Evolutionary conservation across 2,797 vertebrate species (phyloP), one percentile per base, ranked within the genome.

Genomic region (Prionace glauca): DNA sequence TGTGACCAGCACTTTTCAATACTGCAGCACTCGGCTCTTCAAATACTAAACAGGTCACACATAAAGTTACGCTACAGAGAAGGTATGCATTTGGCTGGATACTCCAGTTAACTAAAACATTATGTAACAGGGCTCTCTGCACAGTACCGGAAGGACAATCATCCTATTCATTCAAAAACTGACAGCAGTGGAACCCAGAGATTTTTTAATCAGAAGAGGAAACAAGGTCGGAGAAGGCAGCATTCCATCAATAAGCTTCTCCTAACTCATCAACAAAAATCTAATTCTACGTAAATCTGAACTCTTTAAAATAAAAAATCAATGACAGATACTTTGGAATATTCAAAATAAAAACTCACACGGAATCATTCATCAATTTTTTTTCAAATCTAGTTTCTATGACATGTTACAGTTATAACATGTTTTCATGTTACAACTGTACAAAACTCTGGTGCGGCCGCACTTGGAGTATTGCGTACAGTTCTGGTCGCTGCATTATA

Each of bases 141-240:
- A 72, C 50, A 94, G 41, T 56, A 94, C 93, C 93, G 69, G 69
- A 74, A 94, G 93, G 22, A 56, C 93, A 94, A 74, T 94, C 69
- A 94, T 94, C 45, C 93, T 56, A 94, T 94, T 94, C 93, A 94
- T 94, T 74, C 69, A 45, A 56, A 50, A 74, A 94, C 36, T 72
- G 92, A 94, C 69, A 94, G 50, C 32, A 94, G 11, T 45, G 41
- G 3, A 29, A 26, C 69, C 69, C 93, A 94, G 93, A 41, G 74
- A 72, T 94, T 72, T 71, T 74, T 41, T 71, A 69, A 29, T n/a
- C 24, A 94, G 91, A 71, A 26, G 65, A 72, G 22, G 36, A 72
- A 72, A 94, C 72, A 20, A 45, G 67, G 41, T 20, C 72, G 67
- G 92, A 24, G 69, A 93, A 69, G 36, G 22, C 0, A 20, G 12